A percentile compares a stretch with the other conserved stretches of the same genome.
These are phyloP conservation scores for Pantherophis guttatus DNA, from an alignment of 2,113 vertebrate species.

Conservation along the genomic window DNA sequence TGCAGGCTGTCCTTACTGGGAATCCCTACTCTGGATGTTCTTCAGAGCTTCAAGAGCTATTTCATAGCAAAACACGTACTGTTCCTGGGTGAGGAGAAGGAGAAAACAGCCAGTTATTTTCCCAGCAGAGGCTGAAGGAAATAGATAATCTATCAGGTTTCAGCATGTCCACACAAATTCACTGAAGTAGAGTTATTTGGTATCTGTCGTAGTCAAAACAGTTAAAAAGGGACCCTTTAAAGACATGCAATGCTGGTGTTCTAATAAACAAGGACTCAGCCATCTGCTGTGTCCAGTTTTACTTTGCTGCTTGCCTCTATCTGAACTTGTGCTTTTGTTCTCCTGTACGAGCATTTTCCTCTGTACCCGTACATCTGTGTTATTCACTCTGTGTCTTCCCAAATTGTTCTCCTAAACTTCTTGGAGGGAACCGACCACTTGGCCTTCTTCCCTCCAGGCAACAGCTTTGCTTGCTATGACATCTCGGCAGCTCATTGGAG, in stretches of 20 bases:
- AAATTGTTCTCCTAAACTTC: background rate
- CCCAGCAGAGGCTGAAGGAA: background rate
- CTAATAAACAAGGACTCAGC: background rate
- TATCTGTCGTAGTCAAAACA: background rate
- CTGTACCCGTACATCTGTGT: background rate
- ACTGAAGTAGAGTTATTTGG: background rate
- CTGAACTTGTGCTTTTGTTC: background rate
- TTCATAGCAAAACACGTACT: slow-evolving; percentile 78
- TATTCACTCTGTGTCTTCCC: background rate
- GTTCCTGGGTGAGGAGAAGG: slow-evolving; percentile 54
- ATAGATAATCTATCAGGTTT: background rate
- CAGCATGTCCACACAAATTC: background rate
- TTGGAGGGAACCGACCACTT: background rate
- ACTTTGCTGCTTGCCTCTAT: background rate
- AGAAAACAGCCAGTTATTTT: slow-evolving; percentile 31
- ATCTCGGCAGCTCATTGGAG: background rate
- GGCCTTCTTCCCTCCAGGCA: background rate
- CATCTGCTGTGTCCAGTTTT: background rate
- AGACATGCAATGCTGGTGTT: background rate
- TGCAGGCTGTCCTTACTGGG: slow-evolving; percentile 10
- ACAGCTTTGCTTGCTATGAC: background rate
- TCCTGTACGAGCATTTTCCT: background rate
- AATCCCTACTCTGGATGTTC: slow-evolving; percentile 70
- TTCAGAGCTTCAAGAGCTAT: slow-evolving; percentile 85
- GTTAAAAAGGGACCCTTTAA: background rate